Evolutionary conservation across 1,140 invertebrate genomes (phyloP).

Genomic region (Anadara kagoshimensis): DNA sequence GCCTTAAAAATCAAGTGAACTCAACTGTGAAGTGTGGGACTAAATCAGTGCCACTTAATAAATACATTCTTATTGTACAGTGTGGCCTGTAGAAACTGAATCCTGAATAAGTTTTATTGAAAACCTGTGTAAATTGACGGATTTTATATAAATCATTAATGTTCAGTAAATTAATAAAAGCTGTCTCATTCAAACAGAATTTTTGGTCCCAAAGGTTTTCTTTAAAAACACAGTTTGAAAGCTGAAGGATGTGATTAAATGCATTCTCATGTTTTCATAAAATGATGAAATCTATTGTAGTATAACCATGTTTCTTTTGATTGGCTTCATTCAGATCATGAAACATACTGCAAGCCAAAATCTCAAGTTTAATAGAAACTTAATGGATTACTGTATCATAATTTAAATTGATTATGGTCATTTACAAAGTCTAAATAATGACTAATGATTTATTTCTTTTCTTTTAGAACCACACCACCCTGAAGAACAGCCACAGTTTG

Average conservation of each 20-base stretch:
- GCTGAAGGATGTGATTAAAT: no score
- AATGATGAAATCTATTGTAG: no score
- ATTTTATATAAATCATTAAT: neutral
- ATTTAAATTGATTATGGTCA: neutral
- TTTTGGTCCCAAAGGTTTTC: neutral
- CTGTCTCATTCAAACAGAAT: neutral
- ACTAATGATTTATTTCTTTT: constrained; percentile 19
- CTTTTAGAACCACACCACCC: constrained; percentile 35
- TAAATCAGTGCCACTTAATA: no score
- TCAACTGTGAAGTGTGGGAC: no score
- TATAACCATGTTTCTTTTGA: no score
- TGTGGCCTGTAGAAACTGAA: no score
- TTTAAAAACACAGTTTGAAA: neutral
- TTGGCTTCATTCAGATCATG: neutral
- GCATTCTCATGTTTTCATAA: neutral
- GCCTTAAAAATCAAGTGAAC: no score
- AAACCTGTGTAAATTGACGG: no score
- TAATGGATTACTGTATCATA: neutral
- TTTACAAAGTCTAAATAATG: neutral
- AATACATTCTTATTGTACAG: no score
- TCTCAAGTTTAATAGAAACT: neutral
- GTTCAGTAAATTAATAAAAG: neutral
- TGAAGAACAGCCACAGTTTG: constrained; percentile 57
- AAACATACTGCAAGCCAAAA: neutral
- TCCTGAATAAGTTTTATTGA: no score